phyloP scores from a whole-genome alignment of 2,888 invertebrate genomes.

The Tinea trinotella region DNA sequence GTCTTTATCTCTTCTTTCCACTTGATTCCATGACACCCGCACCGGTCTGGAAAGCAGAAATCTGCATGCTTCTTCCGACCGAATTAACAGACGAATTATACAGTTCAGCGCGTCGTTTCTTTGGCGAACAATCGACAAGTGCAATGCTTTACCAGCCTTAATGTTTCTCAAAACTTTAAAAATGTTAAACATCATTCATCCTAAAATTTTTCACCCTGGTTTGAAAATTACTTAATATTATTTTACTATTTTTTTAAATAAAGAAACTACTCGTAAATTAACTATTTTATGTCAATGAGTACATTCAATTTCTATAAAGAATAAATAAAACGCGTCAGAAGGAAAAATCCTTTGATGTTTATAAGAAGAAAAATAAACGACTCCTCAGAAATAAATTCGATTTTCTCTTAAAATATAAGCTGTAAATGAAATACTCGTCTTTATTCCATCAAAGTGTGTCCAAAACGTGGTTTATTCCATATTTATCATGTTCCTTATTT shows the following conservation, averaged over 20 bases:
- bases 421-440: constrained; percentile 9
- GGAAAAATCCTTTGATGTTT: background rate
- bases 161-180: no score
- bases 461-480: background rate
- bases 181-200: no score
- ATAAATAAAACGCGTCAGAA: background rate
- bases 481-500: background rate
- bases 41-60: no score
- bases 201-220: no score
- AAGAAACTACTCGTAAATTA: background rate
- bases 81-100: no score
- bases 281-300: background rate
- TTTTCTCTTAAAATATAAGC: constrained; percentile 4
- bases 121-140: no score
- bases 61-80: no score
- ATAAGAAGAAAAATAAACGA: background rate
- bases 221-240: no score
- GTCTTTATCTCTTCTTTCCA: no score
- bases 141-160: no score
- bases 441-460: constrained; percentile 10
- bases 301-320: background rate
- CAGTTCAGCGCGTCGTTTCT: no score
- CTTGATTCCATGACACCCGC: no score
- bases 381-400: background rate
- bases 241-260: background rate